Base-by-base conservation (phyloP, 2,888 invertebrate species). In the Yponomeuta evonymella region DNA sequence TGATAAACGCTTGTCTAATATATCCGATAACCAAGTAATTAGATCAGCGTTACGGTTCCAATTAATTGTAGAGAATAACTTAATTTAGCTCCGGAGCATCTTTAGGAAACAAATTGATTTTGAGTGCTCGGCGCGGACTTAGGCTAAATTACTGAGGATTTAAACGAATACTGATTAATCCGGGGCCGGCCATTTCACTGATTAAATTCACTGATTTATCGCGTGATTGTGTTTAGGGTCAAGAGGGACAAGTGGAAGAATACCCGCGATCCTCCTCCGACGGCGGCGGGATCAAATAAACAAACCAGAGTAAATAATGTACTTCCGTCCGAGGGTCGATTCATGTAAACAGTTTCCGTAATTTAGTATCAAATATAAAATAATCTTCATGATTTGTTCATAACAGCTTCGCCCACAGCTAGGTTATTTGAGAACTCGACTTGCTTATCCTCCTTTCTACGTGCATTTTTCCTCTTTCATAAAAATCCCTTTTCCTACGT, bases 171-270 rank as follows among this genome's bases (percentile, higher is more conserved):
- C 23, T 51, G 69, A 69, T 51, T 69, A 69, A 69, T 69, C 51
- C 69, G 30, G 33, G 6, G 51, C 51, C 11, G 30, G 58, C 69
- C 58, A 69, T 69, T 58, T 30, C 33, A 11, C 30, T 69, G 69
- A 69, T 69, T 69, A 58, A 69, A 69, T 69, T 58, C 69, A 6
- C 30, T 58, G 69, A 69, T 58, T 69, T 69, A 69, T 69, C 65
- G 65, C 29, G 29, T 65, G 65, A 65, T 29, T 65, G 65, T 29
- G 30, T 65, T 11, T 29, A 65, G 33, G 65, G 65, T 65, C 29
- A 65, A 65, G 29, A 65, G 65, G 65, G 29, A 33, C 29, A 65
- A 65, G 30, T 58, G 51, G 51, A 58, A 15, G 51, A 58, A 58
- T 15, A 58, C 51, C 15, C 15, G 51, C 51, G 51, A 15, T 2